Conservation (phyloP, 2,797 vertebrate genomes). For the Pseudopleuronectes americanus region DNA sequence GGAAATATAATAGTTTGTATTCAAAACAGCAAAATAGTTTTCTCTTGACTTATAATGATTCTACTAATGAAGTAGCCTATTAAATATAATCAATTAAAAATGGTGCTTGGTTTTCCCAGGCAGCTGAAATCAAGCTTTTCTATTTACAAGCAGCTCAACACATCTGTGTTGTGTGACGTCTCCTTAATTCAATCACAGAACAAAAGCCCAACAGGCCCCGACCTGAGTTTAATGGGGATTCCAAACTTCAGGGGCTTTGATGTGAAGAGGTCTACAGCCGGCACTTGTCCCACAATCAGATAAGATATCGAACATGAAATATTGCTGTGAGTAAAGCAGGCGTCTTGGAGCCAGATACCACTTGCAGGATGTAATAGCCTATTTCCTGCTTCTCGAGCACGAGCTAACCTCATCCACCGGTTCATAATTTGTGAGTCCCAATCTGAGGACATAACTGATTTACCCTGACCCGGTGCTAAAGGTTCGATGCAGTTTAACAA, state of each 20-base stretch:
- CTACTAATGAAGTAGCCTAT: no score
- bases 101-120: no score
- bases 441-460: slow-evolving; percentile 16
- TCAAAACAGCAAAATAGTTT: no score
- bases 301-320: slow-evolving; percentile 41
- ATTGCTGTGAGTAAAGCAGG: slow-evolving; percentile 46
- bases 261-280: slow-evolving; percentile 49
- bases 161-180: background rate
- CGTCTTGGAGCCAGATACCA: slow-evolving; percentile 25
- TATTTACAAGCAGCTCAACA: background rate
- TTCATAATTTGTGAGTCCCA: slow-evolving; percentile 31
- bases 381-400: slow-evolving; percentile 25
- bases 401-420: slow-evolving; percentile 27
- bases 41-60: no score
- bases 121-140: background rate
- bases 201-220: background rate
- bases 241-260: slow-evolving; percentile 30
- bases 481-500: slow-evolving; percentile 14
- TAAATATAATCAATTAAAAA: no score
- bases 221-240: slow-evolving; percentile 17
- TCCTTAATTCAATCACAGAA: slow-evolving; percentile 17
- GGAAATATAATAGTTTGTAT: no score
- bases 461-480: slow-evolving; percentile 21
- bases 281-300: slow-evolving; percentile 38
- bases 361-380: slow-evolving; percentile 38